Evolutionary conservation across 2,797 vertebrate species (phyloP).

Genomic region (Urocyon cinereoargenteus): DNA sequence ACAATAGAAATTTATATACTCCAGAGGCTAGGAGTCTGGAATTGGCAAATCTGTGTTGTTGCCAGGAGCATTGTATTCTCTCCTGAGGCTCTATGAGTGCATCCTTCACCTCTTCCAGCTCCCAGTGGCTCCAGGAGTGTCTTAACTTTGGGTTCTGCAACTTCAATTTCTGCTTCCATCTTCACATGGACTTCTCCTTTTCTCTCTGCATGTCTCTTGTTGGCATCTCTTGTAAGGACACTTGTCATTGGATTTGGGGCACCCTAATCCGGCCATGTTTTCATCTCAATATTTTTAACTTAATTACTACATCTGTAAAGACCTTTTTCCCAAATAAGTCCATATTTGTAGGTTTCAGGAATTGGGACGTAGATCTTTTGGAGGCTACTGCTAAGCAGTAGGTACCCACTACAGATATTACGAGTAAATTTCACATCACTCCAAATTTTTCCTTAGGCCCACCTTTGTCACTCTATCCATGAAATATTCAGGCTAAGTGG

Average conservation of each 20-base stretch:
- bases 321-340: not conserved
- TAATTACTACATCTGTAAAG: not conserved
- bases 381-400: not conserved
- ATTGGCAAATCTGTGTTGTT: not conserved
- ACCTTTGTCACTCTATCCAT: not conserved
- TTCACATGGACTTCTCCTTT: not conserved
- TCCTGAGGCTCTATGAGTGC: not conserved
- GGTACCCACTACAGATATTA: not conserved
- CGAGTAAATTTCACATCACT: not conserved
- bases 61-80: not conserved
- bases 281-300: not conserved
- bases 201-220: not conserved
- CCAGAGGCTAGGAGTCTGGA: not conserved
- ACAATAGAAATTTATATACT: conserved; percentile 16
- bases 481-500: not conserved
- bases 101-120: not conserved
- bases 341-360: not conserved
- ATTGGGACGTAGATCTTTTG: not conserved
- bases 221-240: not conserved
- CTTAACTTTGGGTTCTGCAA: not conserved
- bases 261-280: not conserved
- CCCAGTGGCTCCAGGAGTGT: not conserved
- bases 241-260: not conserved
- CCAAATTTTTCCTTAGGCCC: not conserved
- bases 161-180: not conserved